A percentile compares a stretch with the other conserved stretches of the same genome.
phyloP scores from a whole-genome alignment of 2,888 invertebrate species.

The Amiota communis region DNA sequence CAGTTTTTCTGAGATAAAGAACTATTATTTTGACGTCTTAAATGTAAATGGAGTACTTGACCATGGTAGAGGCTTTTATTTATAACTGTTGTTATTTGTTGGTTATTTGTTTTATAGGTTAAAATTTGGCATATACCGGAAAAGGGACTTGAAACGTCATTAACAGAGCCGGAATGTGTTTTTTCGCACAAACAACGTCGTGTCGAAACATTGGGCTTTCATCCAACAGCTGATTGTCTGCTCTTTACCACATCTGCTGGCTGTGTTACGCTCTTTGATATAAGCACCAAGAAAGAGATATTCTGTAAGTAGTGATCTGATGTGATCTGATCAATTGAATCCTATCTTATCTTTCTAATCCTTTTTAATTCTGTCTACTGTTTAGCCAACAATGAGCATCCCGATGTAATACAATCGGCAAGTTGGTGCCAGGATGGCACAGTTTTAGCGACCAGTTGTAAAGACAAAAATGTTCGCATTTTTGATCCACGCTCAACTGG shows the following conservation, averaged over 20 bases:
- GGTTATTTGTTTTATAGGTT: conserved; percentile 75
- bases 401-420: conserved; percentile 90
- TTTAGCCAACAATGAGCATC: conserved; percentile 81
- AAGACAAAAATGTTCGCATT: conserved; percentile 91
- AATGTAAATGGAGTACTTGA: no score
- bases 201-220: conserved; percentile 92
- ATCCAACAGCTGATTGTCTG: conserved; percentile 92
- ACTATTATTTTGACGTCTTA: no score
- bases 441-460: conserved; percentile 87
- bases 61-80: no score
- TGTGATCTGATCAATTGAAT: no score
- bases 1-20: no score
- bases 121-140: conserved; percentile 94
- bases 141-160: conserved; percentile 83
- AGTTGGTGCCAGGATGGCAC: conserved; percentile 92
- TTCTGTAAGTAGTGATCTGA: conserved; percentile 76
- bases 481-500: conserved; percentile 84
- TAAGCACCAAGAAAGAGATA: conserved; percentile 85
- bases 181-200: conserved; percentile 88
- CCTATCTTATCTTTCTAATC: background rate
- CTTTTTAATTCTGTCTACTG: conserved; percentile 19
- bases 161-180: conserved; percentile 85
- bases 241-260: conserved; percentile 89
- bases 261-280: conserved; percentile 89
- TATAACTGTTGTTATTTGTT: no score